These are phyloP conservation scores for Catajapyx aquilonaris DNA, from an alignment of 1,140 invertebrate species.

Conservation along the genomic window DNA sequence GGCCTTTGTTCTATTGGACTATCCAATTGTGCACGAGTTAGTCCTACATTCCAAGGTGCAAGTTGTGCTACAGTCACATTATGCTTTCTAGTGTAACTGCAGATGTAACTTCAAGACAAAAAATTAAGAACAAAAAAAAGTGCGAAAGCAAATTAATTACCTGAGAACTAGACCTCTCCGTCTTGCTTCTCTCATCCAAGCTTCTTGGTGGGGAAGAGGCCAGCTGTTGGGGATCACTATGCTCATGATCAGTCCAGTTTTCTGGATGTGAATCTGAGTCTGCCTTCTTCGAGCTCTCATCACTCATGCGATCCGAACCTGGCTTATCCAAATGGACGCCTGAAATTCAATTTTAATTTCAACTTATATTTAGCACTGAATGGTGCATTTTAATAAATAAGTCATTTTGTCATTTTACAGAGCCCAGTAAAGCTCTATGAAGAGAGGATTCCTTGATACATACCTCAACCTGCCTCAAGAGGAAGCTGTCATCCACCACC, in stretches of 20 bases:
- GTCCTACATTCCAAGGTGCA: no score
- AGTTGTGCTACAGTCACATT: no score
- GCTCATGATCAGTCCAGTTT: conserved; percentile 33
- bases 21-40: no score
- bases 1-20: no score
- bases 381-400: neutral
- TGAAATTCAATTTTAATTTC: conserved; percentile 15
- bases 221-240: conserved; percentile 26
- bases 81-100: neutral
- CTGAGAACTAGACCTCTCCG: conserved; percentile 9
- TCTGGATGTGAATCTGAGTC: conserved; percentile 38
- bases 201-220: conserved; percentile 27
- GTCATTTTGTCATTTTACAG: conserved; percentile 1
- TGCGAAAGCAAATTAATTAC: conserved; percentile 13
- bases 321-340: no score
- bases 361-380: neutral
- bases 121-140: conserved; percentile 7
- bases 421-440: no score
- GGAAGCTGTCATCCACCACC: no score
- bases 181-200: conserved; percentile 42
- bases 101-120: conserved; percentile 3
- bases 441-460: no score
- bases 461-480: no score
- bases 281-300: conserved; percentile 35
- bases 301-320: conserved; percentile 30